phyloP scores from a whole-genome alignment of 2,888 invertebrate genomes.

The Drosophila austrosaltans region DNA sequence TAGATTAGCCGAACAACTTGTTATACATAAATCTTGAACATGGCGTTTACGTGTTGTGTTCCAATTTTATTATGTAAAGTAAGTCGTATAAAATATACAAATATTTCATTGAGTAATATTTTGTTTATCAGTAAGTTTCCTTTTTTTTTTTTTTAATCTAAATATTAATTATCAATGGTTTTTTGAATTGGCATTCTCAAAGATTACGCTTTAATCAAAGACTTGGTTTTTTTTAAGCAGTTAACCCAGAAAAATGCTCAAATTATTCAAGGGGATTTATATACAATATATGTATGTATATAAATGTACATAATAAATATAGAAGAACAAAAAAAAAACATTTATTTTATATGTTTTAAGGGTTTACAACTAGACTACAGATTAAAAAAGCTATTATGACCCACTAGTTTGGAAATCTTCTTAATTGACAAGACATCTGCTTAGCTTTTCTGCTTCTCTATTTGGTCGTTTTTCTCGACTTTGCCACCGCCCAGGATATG shows the following conservation, averaged over 20 bases:
- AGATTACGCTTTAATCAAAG: neutral
- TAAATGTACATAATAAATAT: neutral
- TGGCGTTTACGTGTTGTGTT: neutral
- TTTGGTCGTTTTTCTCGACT: conserved; percentile 1
- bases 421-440: neutral
- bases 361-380: conserved; percentile 1
- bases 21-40: neutral
- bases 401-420: neutral
- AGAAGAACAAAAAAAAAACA: neutral
- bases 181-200: neutral
- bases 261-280: neutral
- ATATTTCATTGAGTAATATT: conserved; percentile 3
- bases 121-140: neutral
- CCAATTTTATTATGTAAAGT: neutral
- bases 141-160: neutral
- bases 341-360: neutral
- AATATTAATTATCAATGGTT: neutral
- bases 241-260: neutral
- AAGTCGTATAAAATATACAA: conserved; percentile 1
- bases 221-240: neutral
- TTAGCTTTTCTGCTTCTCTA: neutral
- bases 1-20: neutral
- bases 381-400: neutral
- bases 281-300: neutral
- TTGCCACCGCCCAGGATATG: conserved; percentile 54